These are phyloP conservation scores for Lindbergichthys nudifrons DNA, from an alignment of 2,797 vertebrate genomes.

Conservation along the genomic window DNA sequence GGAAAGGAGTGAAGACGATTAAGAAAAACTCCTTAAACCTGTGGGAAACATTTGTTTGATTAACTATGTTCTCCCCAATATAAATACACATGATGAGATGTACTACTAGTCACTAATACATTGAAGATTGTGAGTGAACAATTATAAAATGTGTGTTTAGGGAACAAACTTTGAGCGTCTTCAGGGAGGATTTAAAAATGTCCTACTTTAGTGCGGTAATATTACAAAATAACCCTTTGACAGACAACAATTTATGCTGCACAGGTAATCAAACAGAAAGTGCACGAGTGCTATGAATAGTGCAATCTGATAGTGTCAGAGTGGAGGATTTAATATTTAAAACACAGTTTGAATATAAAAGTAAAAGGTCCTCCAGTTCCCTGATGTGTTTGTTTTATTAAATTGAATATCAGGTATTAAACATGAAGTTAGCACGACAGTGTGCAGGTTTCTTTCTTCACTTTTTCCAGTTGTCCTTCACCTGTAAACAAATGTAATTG, in stretches of 20 bases:
- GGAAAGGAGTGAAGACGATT: background rate
- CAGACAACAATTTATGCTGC: background rate
- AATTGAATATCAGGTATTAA: background rate
- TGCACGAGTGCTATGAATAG: background rate
- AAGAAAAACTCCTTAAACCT: background rate
- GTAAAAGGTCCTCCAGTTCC: background rate
- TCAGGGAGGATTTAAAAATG: background rate
- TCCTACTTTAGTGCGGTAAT: background rate
- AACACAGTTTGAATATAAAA: slow-evolving; percentile 1
- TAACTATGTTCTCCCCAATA: background rate
- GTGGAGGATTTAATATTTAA: background rate
- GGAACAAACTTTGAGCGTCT: background rate
- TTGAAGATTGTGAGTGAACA: background rate
- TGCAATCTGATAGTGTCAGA: background rate
- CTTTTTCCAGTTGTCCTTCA: background rate
- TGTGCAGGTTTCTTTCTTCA: background rate
- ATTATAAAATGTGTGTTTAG: background rate
- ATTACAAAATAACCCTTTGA: background rate
- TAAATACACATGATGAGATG: background rate
- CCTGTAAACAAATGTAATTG: background rate
- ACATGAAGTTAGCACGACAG: background rate
- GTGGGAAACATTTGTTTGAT: background rate
- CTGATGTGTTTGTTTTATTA: background rate
- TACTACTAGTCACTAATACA: background rate
- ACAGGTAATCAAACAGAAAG: background rate